Evolutionary conservation across 2,888 invertebrate genomes (phyloP).

Genomic region (Eupithecia subfuscata): DNA sequence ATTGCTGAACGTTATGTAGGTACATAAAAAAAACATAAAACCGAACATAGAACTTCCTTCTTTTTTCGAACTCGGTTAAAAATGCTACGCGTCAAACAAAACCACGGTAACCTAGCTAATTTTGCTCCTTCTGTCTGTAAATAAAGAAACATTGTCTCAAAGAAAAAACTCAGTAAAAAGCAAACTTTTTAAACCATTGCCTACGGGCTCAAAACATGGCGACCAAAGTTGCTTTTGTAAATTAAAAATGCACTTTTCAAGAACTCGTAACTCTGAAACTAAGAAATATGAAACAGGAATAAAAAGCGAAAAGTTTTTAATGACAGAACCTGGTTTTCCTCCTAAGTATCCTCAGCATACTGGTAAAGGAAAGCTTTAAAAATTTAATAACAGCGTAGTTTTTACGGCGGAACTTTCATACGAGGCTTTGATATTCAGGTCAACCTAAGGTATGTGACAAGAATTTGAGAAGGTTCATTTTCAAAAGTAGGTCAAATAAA

Average conservation of each 20-base stretch:
- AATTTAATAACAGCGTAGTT: constrained; percentile 6
- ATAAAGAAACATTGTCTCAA: constrained; percentile 1
- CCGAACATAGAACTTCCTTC: neutral
- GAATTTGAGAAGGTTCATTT: neutral
- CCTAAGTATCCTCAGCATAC: neutral
- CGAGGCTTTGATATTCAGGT: neutral
- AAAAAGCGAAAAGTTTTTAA: constrained; percentile 10
- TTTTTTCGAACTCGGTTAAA: neutral
- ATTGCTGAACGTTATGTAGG: too few species aligned
- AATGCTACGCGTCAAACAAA: neutral
- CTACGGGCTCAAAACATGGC: neutral
- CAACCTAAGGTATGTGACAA: neutral
- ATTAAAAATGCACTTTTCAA: constrained; percentile 13
- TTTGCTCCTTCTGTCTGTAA: neutral
- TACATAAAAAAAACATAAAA: too few species aligned
- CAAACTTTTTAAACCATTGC: constrained; percentile 3
- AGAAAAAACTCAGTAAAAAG: neutral
- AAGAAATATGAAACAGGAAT: constrained; percentile 9
- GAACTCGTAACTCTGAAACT: constrained; percentile 15
- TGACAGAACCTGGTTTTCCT: constrained; percentile 13
- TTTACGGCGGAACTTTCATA: neutral
- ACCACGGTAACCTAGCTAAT: neutral
- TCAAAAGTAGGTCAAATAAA: neutral
- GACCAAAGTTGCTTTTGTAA: constrained; percentile 1
- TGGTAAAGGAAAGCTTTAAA: constrained; percentile 7